Evolutionary conservation across 2,797 vertebrate genomes (phyloP).

Genomic region (Gobionotothen gibberifrons): DNA sequence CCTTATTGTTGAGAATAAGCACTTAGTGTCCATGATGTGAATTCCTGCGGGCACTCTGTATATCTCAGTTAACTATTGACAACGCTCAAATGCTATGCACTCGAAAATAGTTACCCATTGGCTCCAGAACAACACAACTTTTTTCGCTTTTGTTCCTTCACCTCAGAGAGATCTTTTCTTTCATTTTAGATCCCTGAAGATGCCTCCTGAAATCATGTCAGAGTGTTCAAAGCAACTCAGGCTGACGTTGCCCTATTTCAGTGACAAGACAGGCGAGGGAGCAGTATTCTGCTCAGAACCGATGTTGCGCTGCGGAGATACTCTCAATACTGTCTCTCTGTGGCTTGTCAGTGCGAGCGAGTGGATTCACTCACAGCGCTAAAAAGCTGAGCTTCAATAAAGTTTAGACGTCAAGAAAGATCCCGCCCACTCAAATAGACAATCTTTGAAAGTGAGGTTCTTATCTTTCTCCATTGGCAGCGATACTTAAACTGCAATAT

Average conservation of each 20-base stretch:
- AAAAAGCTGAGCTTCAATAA: conserved; percentile 55
- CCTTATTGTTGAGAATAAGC: not conserved
- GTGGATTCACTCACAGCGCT: conserved; percentile 43
- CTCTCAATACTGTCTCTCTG: conserved; percentile 50
- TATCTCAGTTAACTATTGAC: conserved; percentile 37
- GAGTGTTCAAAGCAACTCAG: conserved; percentile 76
- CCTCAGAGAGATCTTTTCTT: conserved; percentile 76
- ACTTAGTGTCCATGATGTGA: not conserved
- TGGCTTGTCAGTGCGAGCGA: conserved; percentile 26
- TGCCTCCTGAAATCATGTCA: conserved; percentile 78
- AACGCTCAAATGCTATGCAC: conserved; percentile 34
- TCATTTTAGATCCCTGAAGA: conserved; percentile 74
- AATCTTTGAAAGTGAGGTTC: conserved; percentile 33
- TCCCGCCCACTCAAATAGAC: conserved; percentile 52
- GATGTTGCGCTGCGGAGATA: conserved; percentile 50
- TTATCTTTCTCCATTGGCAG: conserved; percentile 35
- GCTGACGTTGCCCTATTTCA: conserved; percentile 79
- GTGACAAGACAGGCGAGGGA: conserved; percentile 73
- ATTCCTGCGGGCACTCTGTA: conserved; percentile 37
- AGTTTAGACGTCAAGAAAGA: conserved; percentile 54
- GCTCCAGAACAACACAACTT: conserved; percentile 69
- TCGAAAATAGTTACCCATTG: conserved; percentile 36
- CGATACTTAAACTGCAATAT: conserved; percentile 29
- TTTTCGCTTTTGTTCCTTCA: conserved; percentile 72
- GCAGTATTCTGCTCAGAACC: conserved; percentile 54